These are phyloP conservation scores for Agriopis leucophaearia DNA, from an alignment of 2,888 invertebrate species.

Conservation along the genomic window DNA sequence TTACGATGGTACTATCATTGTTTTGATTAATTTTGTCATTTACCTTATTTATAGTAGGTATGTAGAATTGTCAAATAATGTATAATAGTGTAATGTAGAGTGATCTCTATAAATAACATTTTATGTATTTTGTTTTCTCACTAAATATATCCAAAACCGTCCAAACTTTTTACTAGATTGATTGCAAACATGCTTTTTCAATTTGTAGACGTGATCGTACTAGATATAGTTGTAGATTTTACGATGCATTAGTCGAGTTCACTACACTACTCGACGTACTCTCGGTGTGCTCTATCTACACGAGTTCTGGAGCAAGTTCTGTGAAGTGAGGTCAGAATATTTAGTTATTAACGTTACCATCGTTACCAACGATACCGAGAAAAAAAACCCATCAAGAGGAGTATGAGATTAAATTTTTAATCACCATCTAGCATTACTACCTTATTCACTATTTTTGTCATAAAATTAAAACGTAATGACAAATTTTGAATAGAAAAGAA, in stretches of 20 bases:
- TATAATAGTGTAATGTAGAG: no score
- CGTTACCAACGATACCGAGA: no score
- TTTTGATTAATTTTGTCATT: conserved; percentile 11
- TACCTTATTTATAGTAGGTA: background rate
- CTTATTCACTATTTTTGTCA: no score
- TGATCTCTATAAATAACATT: background rate
- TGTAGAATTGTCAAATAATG: background rate
- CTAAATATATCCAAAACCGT: background rate
- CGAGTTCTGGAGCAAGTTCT: background rate
- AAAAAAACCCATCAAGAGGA: no score
- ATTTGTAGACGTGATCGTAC: conserved; percentile 19
- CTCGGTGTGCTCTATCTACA: background rate
- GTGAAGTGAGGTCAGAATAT: background rate
- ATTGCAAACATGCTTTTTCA: conserved; percentile 21
- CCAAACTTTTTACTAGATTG: conserved; percentile 19
- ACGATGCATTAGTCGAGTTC: background rate
- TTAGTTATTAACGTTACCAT: background rate
- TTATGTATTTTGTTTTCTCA: background rate
- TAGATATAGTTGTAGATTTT: background rate
- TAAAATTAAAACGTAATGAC: no score
- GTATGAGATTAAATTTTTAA: no score
- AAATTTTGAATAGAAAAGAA: no score
- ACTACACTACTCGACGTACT: background rate
- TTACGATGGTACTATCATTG: conserved; percentile 8
- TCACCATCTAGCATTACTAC: no score